phyloP scores from a whole-genome alignment of 2,113 vertebrate genomes.

The Microtus montanus region DNA sequence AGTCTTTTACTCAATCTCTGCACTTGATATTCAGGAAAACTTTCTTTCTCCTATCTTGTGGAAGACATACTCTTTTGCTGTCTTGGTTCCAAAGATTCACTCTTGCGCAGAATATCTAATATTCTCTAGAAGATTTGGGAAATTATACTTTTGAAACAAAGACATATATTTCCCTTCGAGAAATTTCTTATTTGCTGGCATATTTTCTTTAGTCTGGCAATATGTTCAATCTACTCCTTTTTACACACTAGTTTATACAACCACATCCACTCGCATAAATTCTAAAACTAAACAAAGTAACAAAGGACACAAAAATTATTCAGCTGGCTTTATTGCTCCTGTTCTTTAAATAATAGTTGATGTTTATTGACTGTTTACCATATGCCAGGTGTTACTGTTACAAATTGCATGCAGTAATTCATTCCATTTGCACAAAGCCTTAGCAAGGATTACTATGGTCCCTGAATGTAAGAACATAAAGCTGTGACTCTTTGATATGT shows the following conservation, averaged over 20 bases:
- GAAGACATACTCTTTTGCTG: neutral
- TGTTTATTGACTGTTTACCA: constrained; percentile 32
- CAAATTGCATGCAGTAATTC: neutral
- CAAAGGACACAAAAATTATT: neutral
- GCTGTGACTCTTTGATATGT: neutral
- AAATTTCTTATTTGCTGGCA: neutral
- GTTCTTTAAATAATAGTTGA: constrained; percentile 43
- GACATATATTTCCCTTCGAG: neutral
- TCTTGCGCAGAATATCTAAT: neutral
- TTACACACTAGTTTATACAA: neutral
- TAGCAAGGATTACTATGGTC: neutral
- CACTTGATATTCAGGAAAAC: neutral
- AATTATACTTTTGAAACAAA: constrained; percentile 22
- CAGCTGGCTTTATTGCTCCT: neutral
- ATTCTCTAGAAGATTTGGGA: neutral
- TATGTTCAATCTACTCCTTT: neutral
- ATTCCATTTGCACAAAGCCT: constrained; percentile 49
- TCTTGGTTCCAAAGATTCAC: neutral
- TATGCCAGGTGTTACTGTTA: neutral
- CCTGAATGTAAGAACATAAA: neutral
- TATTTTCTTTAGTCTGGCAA: neutral
- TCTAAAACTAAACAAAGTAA: constrained; percentile 37
- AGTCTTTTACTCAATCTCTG: neutral
- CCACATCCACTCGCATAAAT: neutral
- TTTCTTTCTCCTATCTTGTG: neutral